Evolutionary conservation across 2,888 invertebrate species (phyloP).

Genomic region (Dasysyrphus tricinctus): DNA sequence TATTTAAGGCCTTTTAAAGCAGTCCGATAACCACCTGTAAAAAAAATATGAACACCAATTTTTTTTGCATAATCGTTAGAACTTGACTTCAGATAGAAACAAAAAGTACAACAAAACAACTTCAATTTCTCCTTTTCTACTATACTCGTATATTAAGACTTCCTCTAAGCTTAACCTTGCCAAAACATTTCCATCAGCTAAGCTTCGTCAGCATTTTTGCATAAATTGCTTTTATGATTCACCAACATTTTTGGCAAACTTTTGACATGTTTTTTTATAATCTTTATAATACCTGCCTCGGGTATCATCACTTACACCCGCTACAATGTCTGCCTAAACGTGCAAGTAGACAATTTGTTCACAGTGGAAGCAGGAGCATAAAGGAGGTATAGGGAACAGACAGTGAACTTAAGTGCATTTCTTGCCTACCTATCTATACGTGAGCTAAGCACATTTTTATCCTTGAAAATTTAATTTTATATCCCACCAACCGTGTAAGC

Average conservation of each 20-base stretch:
- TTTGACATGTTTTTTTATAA: slow-evolving; percentile 17
- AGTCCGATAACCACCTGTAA: too few relatives aligned
- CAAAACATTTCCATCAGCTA: background rate
- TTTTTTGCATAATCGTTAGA: background rate
- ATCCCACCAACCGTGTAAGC: slow-evolving; percentile 39
- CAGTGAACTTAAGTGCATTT: slow-evolving; percentile 56
- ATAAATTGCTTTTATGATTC: slow-evolving; percentile 55
- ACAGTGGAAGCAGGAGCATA: slow-evolving; percentile 9
- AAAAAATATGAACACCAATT: too few relatives aligned
- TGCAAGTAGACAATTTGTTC: slow-evolving; percentile 44
- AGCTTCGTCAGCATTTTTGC: slow-evolving; percentile 24
- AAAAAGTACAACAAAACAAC: background rate
- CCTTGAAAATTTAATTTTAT: slow-evolving; percentile 72
- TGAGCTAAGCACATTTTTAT: slow-evolving; percentile 60
- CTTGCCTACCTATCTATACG: slow-evolving; percentile 22
- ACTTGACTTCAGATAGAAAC: background rate
- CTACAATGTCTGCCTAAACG: slow-evolving; percentile 12
- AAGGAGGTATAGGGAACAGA: background rate
- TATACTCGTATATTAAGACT: slow-evolving; percentile 4
- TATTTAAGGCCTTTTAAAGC: too few relatives aligned
- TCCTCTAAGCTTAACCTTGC: background rate
- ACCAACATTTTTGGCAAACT: slow-evolving; percentile 61
- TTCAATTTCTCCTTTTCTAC: background rate
- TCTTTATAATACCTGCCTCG: slow-evolving; percentile 24
- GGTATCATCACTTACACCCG: slow-evolving; percentile 52